These are phyloP conservation scores for Dendrocopos noguchii DNA, from an alignment of 2,113 vertebrate species.

Conservation along the genomic window DNA sequence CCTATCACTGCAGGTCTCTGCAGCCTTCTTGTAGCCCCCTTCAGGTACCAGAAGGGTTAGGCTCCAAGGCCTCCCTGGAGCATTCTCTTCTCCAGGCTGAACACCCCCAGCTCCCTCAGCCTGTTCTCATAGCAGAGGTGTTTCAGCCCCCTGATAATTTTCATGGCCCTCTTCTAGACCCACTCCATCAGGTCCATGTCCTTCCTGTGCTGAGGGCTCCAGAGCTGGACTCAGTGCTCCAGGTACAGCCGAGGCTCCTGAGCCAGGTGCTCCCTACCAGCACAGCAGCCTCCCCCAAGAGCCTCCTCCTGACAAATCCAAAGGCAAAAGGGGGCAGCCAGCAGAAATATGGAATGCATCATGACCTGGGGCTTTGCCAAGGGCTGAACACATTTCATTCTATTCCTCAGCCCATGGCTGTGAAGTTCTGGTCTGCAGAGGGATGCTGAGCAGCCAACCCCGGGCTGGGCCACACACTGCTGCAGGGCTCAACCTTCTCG, in stretches of 20 bases:
- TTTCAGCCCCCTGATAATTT: too few species aligned
- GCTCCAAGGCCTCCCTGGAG: too few species aligned
- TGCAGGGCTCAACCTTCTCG: not conserved
- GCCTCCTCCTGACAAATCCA: not conserved
- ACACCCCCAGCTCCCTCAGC: too few species aligned
- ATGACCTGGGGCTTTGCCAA: not conserved
- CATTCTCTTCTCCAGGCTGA: too few species aligned
- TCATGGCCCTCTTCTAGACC: too few species aligned
- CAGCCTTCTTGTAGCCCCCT: too few species aligned
- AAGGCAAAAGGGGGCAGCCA: not conserved
- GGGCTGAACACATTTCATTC: not conserved
- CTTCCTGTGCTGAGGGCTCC: too few species aligned
- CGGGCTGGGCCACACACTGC: not conserved
- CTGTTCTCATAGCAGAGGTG: too few species aligned
- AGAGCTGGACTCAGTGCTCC: too few species aligned
- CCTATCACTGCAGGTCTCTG: too few species aligned
- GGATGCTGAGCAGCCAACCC: rapidly evolving
- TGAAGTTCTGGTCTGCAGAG: not conserved
- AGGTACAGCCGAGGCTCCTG: not conserved
- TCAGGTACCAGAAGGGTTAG: too few species aligned
- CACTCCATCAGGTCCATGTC: too few species aligned
- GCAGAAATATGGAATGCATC: not conserved
- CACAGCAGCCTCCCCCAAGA: not conserved
- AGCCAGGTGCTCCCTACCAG: not conserved
- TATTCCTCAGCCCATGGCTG: not conserved